Evolutionary conservation across 2,888 invertebrate species (phyloP).

Genomic region (Agrochola macilenta): DNA sequence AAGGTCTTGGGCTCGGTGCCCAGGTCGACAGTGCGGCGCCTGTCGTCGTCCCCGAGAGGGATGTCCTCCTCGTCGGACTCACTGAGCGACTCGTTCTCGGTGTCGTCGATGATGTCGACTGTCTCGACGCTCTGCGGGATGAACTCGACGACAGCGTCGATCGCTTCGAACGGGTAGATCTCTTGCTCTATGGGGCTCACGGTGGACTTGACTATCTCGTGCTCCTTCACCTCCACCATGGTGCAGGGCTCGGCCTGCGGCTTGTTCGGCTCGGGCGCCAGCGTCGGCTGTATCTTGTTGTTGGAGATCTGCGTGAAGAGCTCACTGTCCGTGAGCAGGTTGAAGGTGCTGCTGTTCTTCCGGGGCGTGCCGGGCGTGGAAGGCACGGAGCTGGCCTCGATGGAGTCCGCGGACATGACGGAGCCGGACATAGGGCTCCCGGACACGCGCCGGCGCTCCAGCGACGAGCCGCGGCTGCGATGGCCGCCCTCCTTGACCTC

Average conservation of each 20-base stretch:
- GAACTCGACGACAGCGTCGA: conserved; percentile 89
- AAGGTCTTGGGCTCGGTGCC: conserved; percentile 83
- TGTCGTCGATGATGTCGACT: conserved; percentile 90
- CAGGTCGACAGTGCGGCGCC: conserved; percentile 72
- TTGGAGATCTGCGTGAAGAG: conserved; percentile 93
- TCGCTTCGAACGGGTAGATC: conserved; percentile 87
- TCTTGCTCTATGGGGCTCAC: conserved; percentile 87
- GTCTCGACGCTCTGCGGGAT: conserved; percentile 90
- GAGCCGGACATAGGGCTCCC: conserved; percentile 65
- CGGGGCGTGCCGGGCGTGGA: conserved; percentile 81
- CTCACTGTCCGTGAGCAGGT: conserved; percentile 92
- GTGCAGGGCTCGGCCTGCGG: conserved; percentile 82
- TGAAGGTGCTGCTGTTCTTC: conserved; percentile 91
- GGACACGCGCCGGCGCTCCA: conserved; percentile 70
- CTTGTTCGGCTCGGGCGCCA: conserved; percentile 56
- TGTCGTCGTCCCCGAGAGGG: conserved; percentile 40
- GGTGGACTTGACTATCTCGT: conserved; percentile 92
- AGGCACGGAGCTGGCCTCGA: conserved; percentile 56
- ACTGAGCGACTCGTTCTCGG: conserved; percentile 81
- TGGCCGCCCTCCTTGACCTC: conserved; percentile 79
- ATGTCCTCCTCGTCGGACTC: conserved; percentile 73
- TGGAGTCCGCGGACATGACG: conserved; percentile 13
- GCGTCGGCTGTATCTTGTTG: conserved; percentile 77
- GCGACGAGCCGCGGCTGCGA: conserved; percentile 77
- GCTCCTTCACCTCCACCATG: conserved; percentile 93